These are phyloP conservation scores for Melolontha melolontha DNA, from an alignment of 2,888 invertebrate genomes.

Conservation along the genomic window DNA sequence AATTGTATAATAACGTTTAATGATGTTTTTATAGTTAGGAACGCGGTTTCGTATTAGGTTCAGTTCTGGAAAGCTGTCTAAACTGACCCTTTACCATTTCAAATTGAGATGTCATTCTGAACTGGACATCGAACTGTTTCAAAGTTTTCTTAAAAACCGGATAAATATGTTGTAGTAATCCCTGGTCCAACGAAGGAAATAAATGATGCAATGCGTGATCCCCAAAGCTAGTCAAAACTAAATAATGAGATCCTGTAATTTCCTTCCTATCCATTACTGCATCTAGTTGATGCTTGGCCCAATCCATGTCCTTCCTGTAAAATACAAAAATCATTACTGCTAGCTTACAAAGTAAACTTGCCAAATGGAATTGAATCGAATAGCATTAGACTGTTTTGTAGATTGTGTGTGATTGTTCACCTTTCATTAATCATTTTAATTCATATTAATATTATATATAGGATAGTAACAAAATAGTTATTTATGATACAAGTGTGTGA, in stretches of 20 bases:
- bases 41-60: conserved; percentile 57
- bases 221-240: conserved; percentile 81
- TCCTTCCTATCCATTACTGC: conserved; percentile 80
- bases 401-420: too few species aligned
- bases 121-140: conserved; percentile 71
- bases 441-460: too few species aligned
- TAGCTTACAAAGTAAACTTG: not conserved
- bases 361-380: not conserved
- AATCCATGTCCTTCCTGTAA: conserved; percentile 70
- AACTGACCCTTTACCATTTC: conserved; percentile 78
- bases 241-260: conserved; percentile 74
- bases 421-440: too few species aligned
- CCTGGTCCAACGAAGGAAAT: conserved; percentile 86
- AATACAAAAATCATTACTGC: conserved; percentile 62
- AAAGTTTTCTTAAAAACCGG: conserved; percentile 74
- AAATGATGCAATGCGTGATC: conserved; percentile 85
- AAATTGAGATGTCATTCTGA: conserved; percentile 68
- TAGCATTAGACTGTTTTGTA: too few species aligned
- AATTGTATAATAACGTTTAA: too few species aligned
- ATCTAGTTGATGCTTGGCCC: conserved; percentile 84
- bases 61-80: conserved; percentile 69
- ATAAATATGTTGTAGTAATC: conserved; percentile 75
- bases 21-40: too few species aligned
- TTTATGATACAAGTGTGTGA: too few species aligned
- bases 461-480: too few species aligned